These are phyloP conservation scores for Ceyx margarethae DNA, from an alignment of 2,113 vertebrate genomes.

Conservation along the genomic window DNA sequence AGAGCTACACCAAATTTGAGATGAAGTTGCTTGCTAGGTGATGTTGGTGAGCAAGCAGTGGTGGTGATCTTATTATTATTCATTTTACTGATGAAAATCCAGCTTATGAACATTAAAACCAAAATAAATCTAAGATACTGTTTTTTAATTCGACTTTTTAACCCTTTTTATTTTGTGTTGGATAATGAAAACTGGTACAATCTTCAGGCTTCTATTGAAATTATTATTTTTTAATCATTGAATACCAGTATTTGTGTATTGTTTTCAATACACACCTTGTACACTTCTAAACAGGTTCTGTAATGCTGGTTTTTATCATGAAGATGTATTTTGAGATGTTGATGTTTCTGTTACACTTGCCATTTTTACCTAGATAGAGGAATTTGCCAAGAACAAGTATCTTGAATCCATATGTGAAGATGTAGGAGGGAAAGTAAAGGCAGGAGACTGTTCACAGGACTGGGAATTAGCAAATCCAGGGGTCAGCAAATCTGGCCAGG, in stretches of 20 bases:
- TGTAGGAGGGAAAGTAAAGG: not conserved
- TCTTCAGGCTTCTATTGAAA: not conserved
- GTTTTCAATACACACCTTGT: not conserved
- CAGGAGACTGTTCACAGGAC: not conserved
- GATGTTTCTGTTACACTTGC: not conserved
- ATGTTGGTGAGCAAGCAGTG: not conserved
- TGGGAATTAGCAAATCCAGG: not conserved
- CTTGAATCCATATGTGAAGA: not conserved
- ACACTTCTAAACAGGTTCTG: not conserved
- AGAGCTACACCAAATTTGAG: not conserved
- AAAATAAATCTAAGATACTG: not conserved
- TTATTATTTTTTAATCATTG: not conserved
- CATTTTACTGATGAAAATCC: not conserved
- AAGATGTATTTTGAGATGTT: not conserved
- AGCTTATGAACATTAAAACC: not conserved
- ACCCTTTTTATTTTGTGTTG: not conserved
- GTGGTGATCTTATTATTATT: not conserved
- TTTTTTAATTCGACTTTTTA: not conserved
- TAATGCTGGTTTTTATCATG: not conserved
- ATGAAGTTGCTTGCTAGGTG: not conserved
- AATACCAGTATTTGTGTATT: not conserved
- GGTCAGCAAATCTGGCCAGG: not conserved
- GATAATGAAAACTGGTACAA: not conserved
- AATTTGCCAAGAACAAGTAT: not conserved
- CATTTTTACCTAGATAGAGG: too few species aligned